Evolutionary conservation across 1,140 invertebrate genomes (phyloP).

Genomic region (Medauroidea extradentata): DNA sequence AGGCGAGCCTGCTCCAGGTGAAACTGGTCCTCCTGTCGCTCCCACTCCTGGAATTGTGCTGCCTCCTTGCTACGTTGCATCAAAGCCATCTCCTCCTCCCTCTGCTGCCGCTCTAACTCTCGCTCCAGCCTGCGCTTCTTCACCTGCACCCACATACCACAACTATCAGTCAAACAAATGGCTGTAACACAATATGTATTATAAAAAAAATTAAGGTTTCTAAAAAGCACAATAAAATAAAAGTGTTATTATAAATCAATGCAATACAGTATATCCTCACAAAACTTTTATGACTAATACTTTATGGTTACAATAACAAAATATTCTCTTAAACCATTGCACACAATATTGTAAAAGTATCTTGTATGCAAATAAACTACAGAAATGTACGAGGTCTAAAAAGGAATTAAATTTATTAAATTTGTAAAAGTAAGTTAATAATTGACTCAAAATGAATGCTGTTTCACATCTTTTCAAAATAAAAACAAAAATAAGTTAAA

Average conservation of each 20-base stretch:
- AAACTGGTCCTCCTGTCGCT: conserved; percentile 90
- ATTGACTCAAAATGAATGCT: no score
- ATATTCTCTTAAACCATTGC: no score
- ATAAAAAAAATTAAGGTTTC: background rate
- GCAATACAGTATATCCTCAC: no score
- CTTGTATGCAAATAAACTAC: no score
- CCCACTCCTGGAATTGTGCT: conserved; percentile 92
- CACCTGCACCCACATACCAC: conserved; percentile 49
- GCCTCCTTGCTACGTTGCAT: conserved; percentile 91
- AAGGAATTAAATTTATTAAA: no score
- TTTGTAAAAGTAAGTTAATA: no score
- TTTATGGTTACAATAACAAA: no score
- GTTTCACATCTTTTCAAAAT: no score
- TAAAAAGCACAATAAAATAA: background rate
- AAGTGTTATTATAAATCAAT: background rate
- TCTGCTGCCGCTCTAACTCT: conserved; percentile 81
- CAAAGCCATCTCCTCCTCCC: conserved; percentile 85
- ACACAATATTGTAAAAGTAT: no score
- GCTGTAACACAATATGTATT: background rate
- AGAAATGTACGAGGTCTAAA: no score
- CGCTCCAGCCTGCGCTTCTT: conserved; percentile 86
- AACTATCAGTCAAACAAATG: background rate
- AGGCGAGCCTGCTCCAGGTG: conserved; percentile 85
- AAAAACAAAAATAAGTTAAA: no score
- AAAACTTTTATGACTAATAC: no score